Evolutionary conservation across 2,888 invertebrate genomes (phyloP), one percentile per base, ranked within the genome.

Genomic region (Drosophila barbarae): DNA sequence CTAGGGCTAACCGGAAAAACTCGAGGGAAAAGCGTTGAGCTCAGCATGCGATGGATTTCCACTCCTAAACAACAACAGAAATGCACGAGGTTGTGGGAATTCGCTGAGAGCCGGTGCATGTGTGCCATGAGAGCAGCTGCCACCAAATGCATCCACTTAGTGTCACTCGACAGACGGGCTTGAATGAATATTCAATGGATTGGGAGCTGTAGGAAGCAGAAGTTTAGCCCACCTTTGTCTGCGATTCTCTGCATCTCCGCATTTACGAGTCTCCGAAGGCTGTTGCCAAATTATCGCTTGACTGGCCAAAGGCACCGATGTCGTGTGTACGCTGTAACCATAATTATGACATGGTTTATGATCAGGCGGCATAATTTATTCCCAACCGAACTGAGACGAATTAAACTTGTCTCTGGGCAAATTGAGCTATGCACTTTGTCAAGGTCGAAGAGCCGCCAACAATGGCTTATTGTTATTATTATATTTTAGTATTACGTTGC

Each of bases 131-230:
- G 84, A 71, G 69, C 73, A 60, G 15, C 51, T 13, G 69, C 66
- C 50, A 21, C 50, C 15, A 47, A 35, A 53, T 53, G 63, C 71
- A 53, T 68, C 34, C 70, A 47, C 70, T 67, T 59, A 52, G 61
- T 63, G 65, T 50, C 66, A 57, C 35, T 44, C 51, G 69, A 9
- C 30, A 9, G 18, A 70, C 65, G 23, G 10, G 73, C 78, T 68
- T 71, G 69, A 73, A 60, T 81, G 86, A 63, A 82, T 85, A 84
- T 85, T 84, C 82, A 84, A 77, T 77, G 85, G 35, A 46, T 61
- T 60, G 67, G 66, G 57, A 66, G 68, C 69, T 81, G 84, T 82
- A 81, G 81, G 86, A 81, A 81, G 80, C 76, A 28, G 35, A 36
- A 50, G 26, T n/a, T 42, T 23, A 9, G 41, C 41, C 49, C 38